These are phyloP conservation scores for Neoaliturus tenellus DNA, from an alignment of 2,888 invertebrate genomes.

Conservation along the genomic window DNA sequence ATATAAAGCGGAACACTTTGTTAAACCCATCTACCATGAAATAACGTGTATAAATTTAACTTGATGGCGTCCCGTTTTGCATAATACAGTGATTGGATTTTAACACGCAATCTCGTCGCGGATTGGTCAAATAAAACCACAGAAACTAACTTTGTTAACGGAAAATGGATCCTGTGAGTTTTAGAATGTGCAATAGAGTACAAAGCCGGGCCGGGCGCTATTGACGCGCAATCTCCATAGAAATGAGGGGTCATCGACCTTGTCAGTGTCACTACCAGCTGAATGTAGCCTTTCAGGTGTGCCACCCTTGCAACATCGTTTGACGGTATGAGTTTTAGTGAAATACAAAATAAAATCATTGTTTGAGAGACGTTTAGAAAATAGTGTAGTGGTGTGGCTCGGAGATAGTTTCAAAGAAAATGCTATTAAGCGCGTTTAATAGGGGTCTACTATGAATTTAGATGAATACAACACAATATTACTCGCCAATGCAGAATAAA, in stretches of 20 bases:
- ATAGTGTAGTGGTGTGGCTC: too few species aligned
- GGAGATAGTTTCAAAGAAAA: too few species aligned
- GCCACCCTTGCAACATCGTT: neutral
- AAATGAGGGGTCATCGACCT: slow-evolving; percentile 16
- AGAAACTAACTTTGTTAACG: neutral
- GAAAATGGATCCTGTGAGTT: neutral
- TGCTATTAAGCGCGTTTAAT: too few species aligned
- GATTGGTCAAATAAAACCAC: slow-evolving; percentile 8
- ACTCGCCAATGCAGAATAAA: too few species aligned
- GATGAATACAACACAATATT: too few species aligned
- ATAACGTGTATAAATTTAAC: slow-evolving; percentile 27
- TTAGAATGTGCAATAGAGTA: slow-evolving; percentile 4
- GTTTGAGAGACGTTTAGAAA: too few species aligned
- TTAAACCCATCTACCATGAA: slow-evolving; percentile 16
- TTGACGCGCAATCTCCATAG: slow-evolving; percentile 21
- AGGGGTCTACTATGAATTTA: too few species aligned
- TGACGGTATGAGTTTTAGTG: too few species aligned
- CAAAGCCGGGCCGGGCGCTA: neutral
- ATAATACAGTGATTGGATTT: slow-evolving; percentile 20
- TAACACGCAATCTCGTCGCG: neutral
- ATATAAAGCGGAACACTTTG: slow-evolving; percentile 3
- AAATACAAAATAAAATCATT: too few species aligned
- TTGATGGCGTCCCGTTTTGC: slow-evolving; percentile 30
- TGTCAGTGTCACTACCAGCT: slow-evolving; percentile 10
- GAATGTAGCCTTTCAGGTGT: slow-evolving; percentile 11